Evolutionary conservation across 2,888 invertebrate species (phyloP).

Genomic region (Acleris holmiana): DNA sequence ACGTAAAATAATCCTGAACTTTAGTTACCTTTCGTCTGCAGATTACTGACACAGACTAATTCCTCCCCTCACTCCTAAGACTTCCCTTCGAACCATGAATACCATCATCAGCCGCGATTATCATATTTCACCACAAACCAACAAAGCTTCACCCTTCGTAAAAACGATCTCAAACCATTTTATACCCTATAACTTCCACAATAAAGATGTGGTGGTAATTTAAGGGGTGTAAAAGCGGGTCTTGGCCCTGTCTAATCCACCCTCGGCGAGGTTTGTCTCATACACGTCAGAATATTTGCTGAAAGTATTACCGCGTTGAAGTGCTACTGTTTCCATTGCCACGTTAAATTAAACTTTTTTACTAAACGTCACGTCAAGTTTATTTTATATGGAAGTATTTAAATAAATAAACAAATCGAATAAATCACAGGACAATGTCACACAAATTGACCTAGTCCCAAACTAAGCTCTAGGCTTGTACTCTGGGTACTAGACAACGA

Average conservation of each 20-base stretch:
- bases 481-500: no score
- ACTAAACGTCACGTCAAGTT: constrained; percentile 3
- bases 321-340: constrained; percentile 48
- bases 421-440: no score
- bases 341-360: constrained; percentile 17
- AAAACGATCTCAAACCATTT: constrained; percentile 20
- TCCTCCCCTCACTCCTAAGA: constrained; percentile 65
- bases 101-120: constrained; percentile 79
- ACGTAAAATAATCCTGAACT: no score
- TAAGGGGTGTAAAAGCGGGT: constrained; percentile 55
- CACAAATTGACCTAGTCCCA: no score
- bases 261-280: constrained; percentile 68
- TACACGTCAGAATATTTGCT: constrained; percentile 71
- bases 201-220: constrained; percentile 38
- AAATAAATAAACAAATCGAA: no score
- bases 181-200: constrained; percentile 19
- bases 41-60: constrained; percentile 60
- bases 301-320: constrained; percentile 66
- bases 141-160: constrained; percentile 9
- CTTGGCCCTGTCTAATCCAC: constrained; percentile 63
- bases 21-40: constrained; percentile 15
- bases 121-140: constrained; percentile 71
- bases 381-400: no score
- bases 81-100: constrained; percentile 75
- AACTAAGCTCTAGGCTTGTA: no score